Conservation (phyloP, 2,888 invertebrate species). For the Stenodema calcarata region DNA sequence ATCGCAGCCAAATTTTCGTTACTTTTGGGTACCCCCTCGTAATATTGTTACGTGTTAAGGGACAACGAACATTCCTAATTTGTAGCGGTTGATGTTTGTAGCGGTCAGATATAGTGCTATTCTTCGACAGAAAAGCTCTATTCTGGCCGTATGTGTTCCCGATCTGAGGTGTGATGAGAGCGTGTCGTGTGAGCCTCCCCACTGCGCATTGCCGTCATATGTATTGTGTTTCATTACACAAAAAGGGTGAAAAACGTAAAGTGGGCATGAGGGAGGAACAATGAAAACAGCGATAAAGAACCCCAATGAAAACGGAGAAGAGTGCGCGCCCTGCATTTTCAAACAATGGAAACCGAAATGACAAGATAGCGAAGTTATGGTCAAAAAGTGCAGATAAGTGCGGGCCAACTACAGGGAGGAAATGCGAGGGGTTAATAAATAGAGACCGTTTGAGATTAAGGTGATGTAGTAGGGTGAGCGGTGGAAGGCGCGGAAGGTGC, state of each 20-base stretch:
- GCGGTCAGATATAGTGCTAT: no score
- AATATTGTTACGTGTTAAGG: no score
- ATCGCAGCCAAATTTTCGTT: no score
- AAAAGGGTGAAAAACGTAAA: constrained; percentile 1
- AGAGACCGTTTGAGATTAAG: not conserved
- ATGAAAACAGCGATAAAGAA: not conserved
- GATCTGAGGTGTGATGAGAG: no score
- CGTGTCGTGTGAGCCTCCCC: not conserved
- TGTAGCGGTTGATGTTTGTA: no score
- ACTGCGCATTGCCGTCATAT: not conserved
- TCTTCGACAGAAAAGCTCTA: no score
- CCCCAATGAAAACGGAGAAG: not conserved
- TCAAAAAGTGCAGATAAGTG: constrained; percentile 7
- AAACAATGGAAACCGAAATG: constrained; percentile 2
- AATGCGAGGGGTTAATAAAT: not conserved
- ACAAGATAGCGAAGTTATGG: constrained; percentile 6
- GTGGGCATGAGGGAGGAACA: not conserved
- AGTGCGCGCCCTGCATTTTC: constrained; percentile 14
- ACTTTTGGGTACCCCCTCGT: no score
- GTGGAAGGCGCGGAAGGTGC: not conserved
- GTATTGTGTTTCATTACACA: not conserved
- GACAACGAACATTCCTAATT: no score
- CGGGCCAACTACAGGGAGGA: not conserved
- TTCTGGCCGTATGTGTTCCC: no score
- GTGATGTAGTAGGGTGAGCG: not conserved